Conservation (phyloP, 2,888 invertebrate genomes). For the Mythimna albipuncta region DNA sequence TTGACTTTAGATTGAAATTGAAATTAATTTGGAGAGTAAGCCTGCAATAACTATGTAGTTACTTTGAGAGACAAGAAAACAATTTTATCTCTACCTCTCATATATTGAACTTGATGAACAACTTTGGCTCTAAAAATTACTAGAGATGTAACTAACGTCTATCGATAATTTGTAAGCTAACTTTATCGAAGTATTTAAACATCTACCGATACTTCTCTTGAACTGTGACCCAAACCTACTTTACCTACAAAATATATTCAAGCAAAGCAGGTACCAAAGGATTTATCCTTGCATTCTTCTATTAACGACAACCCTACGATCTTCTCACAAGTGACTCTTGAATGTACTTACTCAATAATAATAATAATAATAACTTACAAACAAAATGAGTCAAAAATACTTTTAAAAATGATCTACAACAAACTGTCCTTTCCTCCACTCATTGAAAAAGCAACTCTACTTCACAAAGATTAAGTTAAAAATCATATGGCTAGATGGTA, state of each 20-base stretch:
- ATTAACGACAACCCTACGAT: constrained; percentile 2
- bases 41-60: too few relatives aligned
- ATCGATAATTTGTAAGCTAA: neutral
- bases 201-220: constrained; percentile 14
- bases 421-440: constrained; percentile 18
- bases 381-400: constrained; percentile 38
- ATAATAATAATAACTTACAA: constrained; percentile 32
- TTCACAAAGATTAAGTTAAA: fast-evolving
- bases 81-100: neutral
- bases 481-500: too few relatives aligned
- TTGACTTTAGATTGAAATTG: too few relatives aligned
- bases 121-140: neutral
- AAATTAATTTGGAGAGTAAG: too few relatives aligned
- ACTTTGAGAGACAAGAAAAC: neutral
- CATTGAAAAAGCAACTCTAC: neutral
- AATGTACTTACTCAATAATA: constrained; percentile 48
- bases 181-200: neutral
- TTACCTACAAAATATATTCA: neutral
- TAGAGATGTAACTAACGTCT: neutral
- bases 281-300: neutral
- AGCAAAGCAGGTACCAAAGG: neutral
- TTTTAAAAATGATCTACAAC: constrained; percentile 41
- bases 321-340: constrained; percentile 15
- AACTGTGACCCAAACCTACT: neutral
- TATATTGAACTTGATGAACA: neutral